These are phyloP conservation scores for Echeneis naucrates DNA, from an alignment of 2,797 vertebrate genomes.

Conservation along the genomic window DNA sequence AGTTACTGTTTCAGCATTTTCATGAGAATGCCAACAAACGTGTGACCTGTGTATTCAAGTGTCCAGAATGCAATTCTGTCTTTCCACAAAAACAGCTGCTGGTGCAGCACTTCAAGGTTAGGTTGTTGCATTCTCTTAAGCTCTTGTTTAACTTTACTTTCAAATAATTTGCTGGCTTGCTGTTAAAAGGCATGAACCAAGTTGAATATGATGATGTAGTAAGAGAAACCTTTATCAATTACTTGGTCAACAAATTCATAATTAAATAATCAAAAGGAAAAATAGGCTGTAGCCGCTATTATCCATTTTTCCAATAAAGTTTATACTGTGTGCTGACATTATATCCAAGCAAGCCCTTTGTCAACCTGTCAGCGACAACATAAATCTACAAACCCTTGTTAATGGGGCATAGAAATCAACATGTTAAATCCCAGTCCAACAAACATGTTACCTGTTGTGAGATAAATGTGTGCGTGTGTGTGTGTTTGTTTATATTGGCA, in stretches of 20 bases:
- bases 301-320: background rate
- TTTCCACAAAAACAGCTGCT: conserved; percentile 94
- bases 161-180: background rate
- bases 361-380: background rate
- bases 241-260: no score
- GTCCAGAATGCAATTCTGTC: conserved; percentile 92
- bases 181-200: background rate
- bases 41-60: conserved; percentile 93
- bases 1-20: conserved; percentile 94
- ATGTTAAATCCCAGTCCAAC: background rate
- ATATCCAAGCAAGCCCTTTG: no score
- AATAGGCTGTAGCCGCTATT: background rate
- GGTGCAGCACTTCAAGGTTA: conserved; percentile 96
- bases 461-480: background rate
- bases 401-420: background rate
- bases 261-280: background rate
- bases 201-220: background rate
- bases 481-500: background rate
- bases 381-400: background rate
- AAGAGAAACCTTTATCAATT: background rate
- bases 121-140: conserved; percentile 37
- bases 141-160: background rate
- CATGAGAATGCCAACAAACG: conserved; percentile 89
- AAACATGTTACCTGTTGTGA: conserved; percentile 2
- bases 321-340: no score